These are phyloP conservation scores for Drosophila repleta DNA, from an alignment of 1,140 invertebrate genomes.

Conservation along the genomic window DNA sequence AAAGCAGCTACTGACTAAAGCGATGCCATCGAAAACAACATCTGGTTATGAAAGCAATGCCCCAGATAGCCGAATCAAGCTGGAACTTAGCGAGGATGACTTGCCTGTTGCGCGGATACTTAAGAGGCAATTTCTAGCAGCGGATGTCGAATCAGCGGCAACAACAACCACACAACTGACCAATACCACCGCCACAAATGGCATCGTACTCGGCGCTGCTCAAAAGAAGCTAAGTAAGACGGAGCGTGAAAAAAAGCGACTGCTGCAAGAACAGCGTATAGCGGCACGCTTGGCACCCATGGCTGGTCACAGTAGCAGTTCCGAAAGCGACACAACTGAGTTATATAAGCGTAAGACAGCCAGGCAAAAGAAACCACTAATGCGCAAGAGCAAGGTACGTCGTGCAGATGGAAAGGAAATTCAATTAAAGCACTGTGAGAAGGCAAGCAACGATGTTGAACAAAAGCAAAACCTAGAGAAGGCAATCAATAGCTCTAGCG, in stretches of 20 bases:
- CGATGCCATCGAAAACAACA: slow-evolving; percentile 6
- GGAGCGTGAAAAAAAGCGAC: slow-evolving; percentile 76
- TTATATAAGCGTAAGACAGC: slow-evolving; percentile 67
- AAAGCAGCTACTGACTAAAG: slow-evolving; percentile 65
- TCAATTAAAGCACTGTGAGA: slow-evolving; percentile 8
- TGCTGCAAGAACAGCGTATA: slow-evolving; percentile 73
- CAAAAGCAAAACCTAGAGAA: background rate
- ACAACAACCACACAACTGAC: slow-evolving; percentile 56
- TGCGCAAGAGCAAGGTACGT: slow-evolving; percentile 59
- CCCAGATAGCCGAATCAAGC: slow-evolving; percentile 45
- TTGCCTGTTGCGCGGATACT: slow-evolving; percentile 66
- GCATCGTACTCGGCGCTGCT: slow-evolving; percentile 37
- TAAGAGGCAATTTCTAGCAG: slow-evolving; percentile 43
- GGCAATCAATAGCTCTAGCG: background rate
- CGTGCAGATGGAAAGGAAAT: slow-evolving; percentile 29
- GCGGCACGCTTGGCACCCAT: slow-evolving; percentile 64
- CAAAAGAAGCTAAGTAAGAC: slow-evolving; percentile 76
- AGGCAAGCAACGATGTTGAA: slow-evolving; percentile 13
- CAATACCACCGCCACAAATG: slow-evolving; percentile 40
- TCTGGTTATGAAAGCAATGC: background rate
- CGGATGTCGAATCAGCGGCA: slow-evolving; percentile 58
- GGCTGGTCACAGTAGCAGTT: slow-evolving; percentile 67
- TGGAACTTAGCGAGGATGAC: slow-evolving; percentile 72
- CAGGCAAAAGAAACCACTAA: slow-evolving; percentile 69
- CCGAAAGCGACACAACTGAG: slow-evolving; percentile 78